These are phyloP conservation scores for Tringa solitaria DNA, from an alignment of 2,113 vertebrate species.

Conservation along the genomic window DNA sequence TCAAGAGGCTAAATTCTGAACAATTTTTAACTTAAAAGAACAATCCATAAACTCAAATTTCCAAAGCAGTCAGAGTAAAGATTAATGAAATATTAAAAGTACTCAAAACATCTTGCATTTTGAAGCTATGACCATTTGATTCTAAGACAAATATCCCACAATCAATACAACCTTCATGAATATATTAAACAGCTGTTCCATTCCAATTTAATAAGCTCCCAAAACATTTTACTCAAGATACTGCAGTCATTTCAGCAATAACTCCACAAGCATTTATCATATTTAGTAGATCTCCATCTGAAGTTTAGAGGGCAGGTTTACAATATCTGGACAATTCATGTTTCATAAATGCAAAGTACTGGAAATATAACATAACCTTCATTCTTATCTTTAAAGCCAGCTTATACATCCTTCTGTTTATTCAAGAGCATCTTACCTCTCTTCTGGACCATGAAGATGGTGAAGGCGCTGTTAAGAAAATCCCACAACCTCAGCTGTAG, in stretches of 20 bases:
- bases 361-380: not conserved
- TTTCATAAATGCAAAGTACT: not conserved
- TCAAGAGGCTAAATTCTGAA: constrained; percentile 19
- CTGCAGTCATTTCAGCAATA: constrained; percentile 8
- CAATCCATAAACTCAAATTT: constrained; percentile 14
- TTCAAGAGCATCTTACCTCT: not conserved
- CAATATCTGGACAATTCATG: not conserved
- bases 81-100: constrained; percentile 42
- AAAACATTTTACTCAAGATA: constrained; percentile 29
- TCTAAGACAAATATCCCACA: not conserved
- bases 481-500: not conserved
- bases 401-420: not conserved
- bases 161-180: constrained; percentile 39
- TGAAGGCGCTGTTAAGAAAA: accelerated
- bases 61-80: not conserved
- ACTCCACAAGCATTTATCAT: not conserved
- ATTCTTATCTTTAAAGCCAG: not conserved
- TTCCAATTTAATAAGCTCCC: constrained; percentile 30
- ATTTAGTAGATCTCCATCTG: not conserved
- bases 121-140: constrained; percentile 5
- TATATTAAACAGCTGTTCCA: constrained; percentile 34
- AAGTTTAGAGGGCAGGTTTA: not conserved
- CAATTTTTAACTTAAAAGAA: not conserved
- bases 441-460: not conserved
- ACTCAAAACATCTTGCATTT: constrained; percentile 26